These are phyloP conservation scores for Calyptomena viridis DNA, from an alignment of 2,113 vertebrate species.

Conservation along the genomic window DNA sequence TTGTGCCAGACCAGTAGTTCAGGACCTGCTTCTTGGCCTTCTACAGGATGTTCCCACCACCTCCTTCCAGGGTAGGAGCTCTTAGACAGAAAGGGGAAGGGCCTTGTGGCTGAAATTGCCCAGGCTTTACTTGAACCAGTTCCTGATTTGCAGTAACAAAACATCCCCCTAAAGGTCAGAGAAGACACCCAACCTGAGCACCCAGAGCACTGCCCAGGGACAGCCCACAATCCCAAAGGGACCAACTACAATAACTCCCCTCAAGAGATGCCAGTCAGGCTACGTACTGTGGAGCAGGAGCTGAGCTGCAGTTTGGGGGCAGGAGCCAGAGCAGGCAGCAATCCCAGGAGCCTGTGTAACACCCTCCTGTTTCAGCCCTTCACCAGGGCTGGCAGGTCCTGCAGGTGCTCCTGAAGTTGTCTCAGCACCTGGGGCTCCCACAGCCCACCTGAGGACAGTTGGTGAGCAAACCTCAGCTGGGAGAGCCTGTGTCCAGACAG, in stretches of 20 bases:
- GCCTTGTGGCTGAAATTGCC: fast-evolving
- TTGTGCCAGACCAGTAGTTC: not conserved
- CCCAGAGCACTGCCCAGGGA: not conserved
- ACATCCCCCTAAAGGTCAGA: not conserved
- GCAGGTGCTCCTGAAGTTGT: not conserved
- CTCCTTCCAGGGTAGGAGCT: not conserved
- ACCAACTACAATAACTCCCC: fast-evolving
- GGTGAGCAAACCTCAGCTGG: not conserved
- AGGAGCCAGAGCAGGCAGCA: not conserved
- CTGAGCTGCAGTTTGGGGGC: not conserved
- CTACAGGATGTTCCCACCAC: not conserved
- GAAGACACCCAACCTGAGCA: not conserved
- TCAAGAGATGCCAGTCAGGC: not conserved
- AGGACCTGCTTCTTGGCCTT: not conserved
- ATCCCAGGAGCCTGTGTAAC: not conserved
- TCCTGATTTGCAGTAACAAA: not conserved
- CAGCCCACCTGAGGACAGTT: not conserved
- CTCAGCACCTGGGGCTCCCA: not conserved
- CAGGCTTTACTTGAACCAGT: not conserved
- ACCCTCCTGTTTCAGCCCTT: not conserved
- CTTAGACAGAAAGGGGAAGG: not conserved
- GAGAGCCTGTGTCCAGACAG: not conserved
- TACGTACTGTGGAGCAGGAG: fast-evolving
- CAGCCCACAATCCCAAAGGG: fast-evolving
- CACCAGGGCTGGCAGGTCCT: fast-evolving